phyloP scores from a whole-genome alignment of 2,113 vertebrate species.

The Apteryx owenii region DNA sequence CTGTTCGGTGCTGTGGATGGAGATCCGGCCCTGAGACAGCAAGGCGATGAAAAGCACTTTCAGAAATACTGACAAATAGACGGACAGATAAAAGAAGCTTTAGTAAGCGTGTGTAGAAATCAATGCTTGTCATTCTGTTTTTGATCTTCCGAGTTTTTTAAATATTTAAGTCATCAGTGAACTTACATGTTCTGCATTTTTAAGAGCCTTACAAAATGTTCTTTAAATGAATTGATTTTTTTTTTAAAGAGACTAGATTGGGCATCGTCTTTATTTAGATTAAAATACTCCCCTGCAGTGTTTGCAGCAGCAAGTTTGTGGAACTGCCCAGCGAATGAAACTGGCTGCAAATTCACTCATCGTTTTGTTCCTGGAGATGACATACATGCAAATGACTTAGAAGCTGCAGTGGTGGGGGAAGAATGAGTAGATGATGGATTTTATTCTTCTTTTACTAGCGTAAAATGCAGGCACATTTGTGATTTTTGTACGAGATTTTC shows the following conservation, averaged over 20 bases:
- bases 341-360: constrained; percentile 11
- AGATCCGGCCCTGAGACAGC: neutral
- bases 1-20: neutral
- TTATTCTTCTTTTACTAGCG: constrained; percentile 10
- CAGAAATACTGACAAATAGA: neutral
- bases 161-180: neutral
- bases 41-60: constrained; percentile 38
- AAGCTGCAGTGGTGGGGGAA: neutral
- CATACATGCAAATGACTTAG: neutral
- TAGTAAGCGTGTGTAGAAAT: constrained; percentile 9
- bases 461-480: neutral
- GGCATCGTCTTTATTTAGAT: neutral
- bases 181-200: neutral
- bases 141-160: constrained; percentile 22
- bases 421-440: neutral
- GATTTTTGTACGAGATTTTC: neutral
- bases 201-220: neutral
- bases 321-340: neutral
- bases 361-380: neutral
- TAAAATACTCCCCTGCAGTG: neutral
- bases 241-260: neutral
- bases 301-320: neutral
- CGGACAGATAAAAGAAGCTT: constrained; percentile 26
- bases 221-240: neutral
- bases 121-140: constrained; percentile 18